Conservation (phyloP, 2,888 invertebrate genomes). For the Morpho helenor region DNA sequence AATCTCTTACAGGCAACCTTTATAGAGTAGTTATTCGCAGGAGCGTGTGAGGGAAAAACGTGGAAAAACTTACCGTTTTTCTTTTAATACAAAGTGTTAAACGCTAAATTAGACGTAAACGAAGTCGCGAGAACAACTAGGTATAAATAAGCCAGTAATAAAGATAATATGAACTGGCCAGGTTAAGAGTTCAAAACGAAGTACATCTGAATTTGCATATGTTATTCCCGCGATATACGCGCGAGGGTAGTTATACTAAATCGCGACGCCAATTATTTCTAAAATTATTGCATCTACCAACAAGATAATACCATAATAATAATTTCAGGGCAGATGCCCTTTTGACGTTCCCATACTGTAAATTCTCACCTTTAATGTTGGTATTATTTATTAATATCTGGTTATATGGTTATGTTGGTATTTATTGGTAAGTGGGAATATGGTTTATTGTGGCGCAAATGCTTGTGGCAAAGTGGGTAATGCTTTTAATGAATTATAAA, state of each 20-base stretch:
- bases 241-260: slow-evolving; percentile 42
- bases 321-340: slow-evolving; percentile 29
- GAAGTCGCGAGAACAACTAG: no score
- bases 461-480: slow-evolving; percentile 1
- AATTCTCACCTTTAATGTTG: slow-evolving; percentile 27
- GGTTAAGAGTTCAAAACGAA: slow-evolving; percentile 32
- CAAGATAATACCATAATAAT: slow-evolving; percentile 30
- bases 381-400: slow-evolving; percentile 26
- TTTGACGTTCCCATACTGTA: slow-evolving; percentile 27
- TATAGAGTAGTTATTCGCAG: no score
- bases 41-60: no score
- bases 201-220: slow-evolving; percentile 36
- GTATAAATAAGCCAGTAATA: background rate
- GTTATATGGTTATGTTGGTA: slow-evolving; percentile 18
- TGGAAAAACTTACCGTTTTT: no score
- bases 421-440: slow-evolving; percentile 6
- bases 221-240: slow-evolving; percentile 27
- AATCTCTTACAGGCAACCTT: no score
- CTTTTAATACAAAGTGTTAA: no score
- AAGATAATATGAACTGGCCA: slow-evolving; percentile 13
- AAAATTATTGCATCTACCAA: slow-evolving; percentile 37
- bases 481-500: slow-evolving; percentile 6
- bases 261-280: slow-evolving; percentile 47
- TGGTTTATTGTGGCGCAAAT: slow-evolving; percentile 9
- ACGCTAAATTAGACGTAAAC: no score